Evolutionary conservation across 1,140 invertebrate species (phyloP), one percentile per base, ranked within the genome.

Genomic region (Drosophila kurseongensis): DNA sequence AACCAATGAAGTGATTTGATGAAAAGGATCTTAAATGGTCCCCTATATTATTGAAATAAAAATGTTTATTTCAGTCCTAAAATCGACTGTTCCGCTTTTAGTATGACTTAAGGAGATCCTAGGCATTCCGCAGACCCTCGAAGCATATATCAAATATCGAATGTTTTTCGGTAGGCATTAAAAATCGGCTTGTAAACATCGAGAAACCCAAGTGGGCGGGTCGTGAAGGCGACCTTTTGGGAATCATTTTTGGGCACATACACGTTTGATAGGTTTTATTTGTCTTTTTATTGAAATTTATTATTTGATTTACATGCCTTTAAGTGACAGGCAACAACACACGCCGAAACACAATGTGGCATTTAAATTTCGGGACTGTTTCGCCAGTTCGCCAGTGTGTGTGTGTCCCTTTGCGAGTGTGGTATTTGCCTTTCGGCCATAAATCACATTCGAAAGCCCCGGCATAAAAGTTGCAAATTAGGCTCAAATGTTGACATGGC

Each of bases 241-340:
- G 14, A 23, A 67, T 68, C 60, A 54, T 68, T 54, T 66, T 54
- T 23, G 61, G 66, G 41, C 50, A 54, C 66, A 69, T 47, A 16
- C 57, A 72, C 69, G 52, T 75, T 59, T 57, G 52, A 78, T 81
- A 40, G 68, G 56, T 78, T 83, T 81, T 83, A 78, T 83, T 82
- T 67, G 69, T 52, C 23, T 82, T 83, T 72, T 83, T 81, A 83
- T 83, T 83, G 79, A 82, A 83, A 83, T 83, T 83, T 83, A 82
- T 83, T 83, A 71, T 75, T 78, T 78, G 69, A 78, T 83, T 83
- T 82, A 77, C 76, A 78, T 58, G 58, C 56, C 38, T 75, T 75
- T 71, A 75, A 75, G 73, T 75, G 73, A 75, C 66, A 75, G 51
- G 48, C 27, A 35, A 4, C 29, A 36, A 42, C 16, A 59, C 50